phyloP scores from a whole-genome alignment of 2,797 vertebrate species.

The Anabacerthia variegaticeps region DNA sequence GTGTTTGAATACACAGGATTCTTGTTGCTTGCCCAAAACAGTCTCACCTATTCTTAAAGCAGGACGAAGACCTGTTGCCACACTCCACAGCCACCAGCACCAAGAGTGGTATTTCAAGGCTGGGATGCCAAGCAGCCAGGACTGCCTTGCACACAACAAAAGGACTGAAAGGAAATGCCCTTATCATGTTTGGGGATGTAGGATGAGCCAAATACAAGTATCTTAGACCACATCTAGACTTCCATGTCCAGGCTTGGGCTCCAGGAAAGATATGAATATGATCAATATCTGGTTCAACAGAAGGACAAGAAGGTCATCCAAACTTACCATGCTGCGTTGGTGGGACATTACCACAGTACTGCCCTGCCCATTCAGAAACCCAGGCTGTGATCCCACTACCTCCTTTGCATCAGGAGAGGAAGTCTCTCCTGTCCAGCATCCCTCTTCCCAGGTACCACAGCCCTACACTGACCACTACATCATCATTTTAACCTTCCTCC shows the following conservation, averaged over 20 bases:
- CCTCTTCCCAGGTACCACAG: neutral
- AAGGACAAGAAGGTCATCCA: neutral
- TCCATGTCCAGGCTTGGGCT: neutral
- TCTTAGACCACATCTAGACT: neutral
- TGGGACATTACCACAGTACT: neutral
- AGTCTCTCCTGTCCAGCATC: neutral
- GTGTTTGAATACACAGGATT: neutral
- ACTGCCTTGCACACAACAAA: rapidly evolving
- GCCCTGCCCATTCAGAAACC: neutral
- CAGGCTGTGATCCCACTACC: too few species aligned
- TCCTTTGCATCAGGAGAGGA: too few species aligned
- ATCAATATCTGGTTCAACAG: neutral
- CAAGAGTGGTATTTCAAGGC: neutral
- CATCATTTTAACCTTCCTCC: neutral
- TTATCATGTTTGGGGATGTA: neutral
- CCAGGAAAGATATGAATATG: neutral
- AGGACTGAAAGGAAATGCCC: neutral
- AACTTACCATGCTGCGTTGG: rapidly evolving
- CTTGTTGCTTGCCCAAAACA: neutral
- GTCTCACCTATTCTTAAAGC: neutral
- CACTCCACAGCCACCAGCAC: neutral
- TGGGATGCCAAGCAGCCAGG: neutral
- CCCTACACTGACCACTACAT: rapidly evolving
- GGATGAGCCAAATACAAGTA: neutral
- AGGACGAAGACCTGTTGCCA: neutral